Conservation (phyloP, 2,797 vertebrate genomes). For the Pteropus rufus region DNA sequence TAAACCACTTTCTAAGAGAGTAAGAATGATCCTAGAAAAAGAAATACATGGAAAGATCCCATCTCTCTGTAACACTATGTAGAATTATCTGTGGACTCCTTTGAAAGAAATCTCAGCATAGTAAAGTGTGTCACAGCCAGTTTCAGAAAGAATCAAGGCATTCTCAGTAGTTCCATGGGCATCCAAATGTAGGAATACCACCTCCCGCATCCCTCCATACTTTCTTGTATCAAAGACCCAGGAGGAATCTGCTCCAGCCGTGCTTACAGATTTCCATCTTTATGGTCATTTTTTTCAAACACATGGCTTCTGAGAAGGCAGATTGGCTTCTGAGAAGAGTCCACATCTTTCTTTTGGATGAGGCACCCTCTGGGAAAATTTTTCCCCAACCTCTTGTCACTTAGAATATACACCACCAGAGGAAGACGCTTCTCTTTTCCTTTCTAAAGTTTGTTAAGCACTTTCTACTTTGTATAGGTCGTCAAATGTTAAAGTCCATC, state of each 20-base stretch:
- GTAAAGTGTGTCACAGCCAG: not conserved
- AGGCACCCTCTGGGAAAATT: not conserved
- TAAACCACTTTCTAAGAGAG: not conserved
- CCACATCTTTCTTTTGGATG: not conserved
- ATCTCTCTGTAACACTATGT: not conserved
- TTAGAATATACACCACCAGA: not conserved
- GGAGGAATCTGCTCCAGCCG: not conserved
- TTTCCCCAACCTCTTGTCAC: not conserved
- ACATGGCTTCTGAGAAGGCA: not conserved
- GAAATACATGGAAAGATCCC: not conserved
- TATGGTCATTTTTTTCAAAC: not conserved
- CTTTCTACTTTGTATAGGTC: not conserved
- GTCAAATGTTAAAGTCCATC: not conserved
- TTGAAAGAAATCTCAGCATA: not conserved
- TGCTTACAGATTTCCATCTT: not conserved
- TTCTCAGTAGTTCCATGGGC: not conserved
- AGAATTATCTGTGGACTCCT: not conserved
- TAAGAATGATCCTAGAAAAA: not conserved
- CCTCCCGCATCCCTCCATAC: not conserved
- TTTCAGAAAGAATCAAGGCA: not conserved
- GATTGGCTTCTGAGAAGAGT: not conserved
- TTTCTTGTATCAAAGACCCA: not conserved
- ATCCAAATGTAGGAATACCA: not conserved
- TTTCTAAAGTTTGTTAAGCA: not conserved
- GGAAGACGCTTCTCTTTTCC: not conserved